Base-by-base conservation (phyloP, 2,113 vertebrate species). In the Clarias batrachus region DNA sequence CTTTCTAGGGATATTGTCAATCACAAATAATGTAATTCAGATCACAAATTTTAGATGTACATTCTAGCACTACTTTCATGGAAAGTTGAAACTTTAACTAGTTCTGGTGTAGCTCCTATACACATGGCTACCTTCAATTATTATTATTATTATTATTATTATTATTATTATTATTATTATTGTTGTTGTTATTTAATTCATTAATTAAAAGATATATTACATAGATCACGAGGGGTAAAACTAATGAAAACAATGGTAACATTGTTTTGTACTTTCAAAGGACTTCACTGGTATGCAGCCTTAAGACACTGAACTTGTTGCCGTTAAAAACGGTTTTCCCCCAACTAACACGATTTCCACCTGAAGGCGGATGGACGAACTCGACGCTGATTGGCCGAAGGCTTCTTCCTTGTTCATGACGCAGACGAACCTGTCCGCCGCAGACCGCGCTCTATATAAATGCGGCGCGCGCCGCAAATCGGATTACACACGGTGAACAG, bases 391-490 rank as follows among this genome's bases (percentile, higher is more conserved):
- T 92, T 90, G 88, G 91, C 90, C 82, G 37, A 87, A 84, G 80
- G 89, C 74, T 86, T 87, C 88, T 90, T 84, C 89, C 81, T 89
- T 89, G 84, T 90, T 90, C 82, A 92, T 93, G 94, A 95, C 93
- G 94, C 92, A 91, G 93, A 90, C 89, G 91, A 81, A 56, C 80
- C 92, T 74, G 68, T 71, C 63, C 81, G 68, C 92, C 93, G 93
- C 93, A 93, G 92, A 90, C 88, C 92, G 25, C 76, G 84, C 88
- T 87, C 81, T 87, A 89, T 95, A 96, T 95, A 96, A 95, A 86
- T 91, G 84, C n/a, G 41, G 87, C 82, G 92, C 93, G 83, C 92
- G 74, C 90, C 70, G 84, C 92, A 87, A 82, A 81, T 37, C 84
- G 21, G 90, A 90, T 91, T 90, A 93, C 87, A 92, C 92, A 87